Evolutionary conservation across 1,140 invertebrate genomes (phyloP).

Genomic region (Euura lappo): DNA sequence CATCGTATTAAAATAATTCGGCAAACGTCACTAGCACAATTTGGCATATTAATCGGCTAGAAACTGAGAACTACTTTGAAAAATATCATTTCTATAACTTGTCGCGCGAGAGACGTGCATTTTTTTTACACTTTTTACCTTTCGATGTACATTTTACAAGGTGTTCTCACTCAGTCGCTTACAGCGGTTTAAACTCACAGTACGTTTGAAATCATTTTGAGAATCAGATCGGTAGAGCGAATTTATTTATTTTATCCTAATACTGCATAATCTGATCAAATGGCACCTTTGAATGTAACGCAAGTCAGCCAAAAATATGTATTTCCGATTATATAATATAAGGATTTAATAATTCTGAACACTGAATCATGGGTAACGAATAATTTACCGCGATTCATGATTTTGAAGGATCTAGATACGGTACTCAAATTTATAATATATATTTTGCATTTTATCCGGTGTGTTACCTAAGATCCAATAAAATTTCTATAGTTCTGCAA

Average conservation of each 20-base stretch:
- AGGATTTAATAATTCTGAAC: neutral
- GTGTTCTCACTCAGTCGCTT: neutral
- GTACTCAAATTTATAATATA: neutral
- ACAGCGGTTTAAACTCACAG: too few species aligned
- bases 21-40: neutral
- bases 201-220: too few species aligned
- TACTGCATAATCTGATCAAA: neutral
- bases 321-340: neutral
- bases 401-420: neutral
- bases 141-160: neutral
- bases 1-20: neutral
- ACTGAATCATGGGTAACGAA: neutral
- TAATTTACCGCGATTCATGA: neutral
- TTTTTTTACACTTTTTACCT: neutral
- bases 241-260: too few species aligned
- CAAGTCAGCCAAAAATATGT: constrained; percentile 1
- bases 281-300: neutral
- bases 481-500: too few species aligned
- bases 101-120: neutral
- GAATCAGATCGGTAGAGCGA: too few species aligned
- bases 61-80: neutral
- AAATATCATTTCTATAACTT: constrained; percentile 3
- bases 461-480: too few species aligned
- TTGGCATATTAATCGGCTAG: neutral
- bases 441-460: neutral